Evolutionary conservation across 1,140 invertebrate species (phyloP), one percentile per base, ranked within the genome.

Genomic region (Meteorus sp.): DNA sequence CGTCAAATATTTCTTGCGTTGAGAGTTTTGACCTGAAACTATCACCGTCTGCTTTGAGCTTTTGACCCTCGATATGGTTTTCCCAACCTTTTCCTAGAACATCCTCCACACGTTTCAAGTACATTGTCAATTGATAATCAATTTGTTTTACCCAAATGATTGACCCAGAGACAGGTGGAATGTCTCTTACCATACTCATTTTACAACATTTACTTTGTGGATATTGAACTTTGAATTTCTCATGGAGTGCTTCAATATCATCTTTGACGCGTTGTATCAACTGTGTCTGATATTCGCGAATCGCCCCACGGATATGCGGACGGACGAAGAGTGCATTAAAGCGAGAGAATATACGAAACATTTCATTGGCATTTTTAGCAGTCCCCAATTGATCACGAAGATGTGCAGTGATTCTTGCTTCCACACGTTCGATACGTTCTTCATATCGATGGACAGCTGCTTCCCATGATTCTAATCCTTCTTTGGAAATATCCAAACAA

Each of bases 111-210:
- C 97, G 85, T 71, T 93, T 90, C 70, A 99, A 86, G 76, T 98
- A 99, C 60, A 95, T 94, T 19, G 93, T 95, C n/a, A 99, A 83
- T 77, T 99, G 97, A 62, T 96, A 87, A 79, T 99, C 96, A 70
- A 99, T 99, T 81, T 98, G 95, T 72, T 94, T 93, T 1, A 96
- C 95, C 97, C 97, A 99, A 64, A 99, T 95, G 62, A 99, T 99
- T 45, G 93, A 97, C 0, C 97, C 97, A 31, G 95, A 91, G 2
- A 99, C 93, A 1, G 95, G 95, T 7, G 97, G 97, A 63, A 99
- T 80, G 81, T 99, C 97, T 67, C 94, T 85, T 7, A 93, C 90
- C 63, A 89, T 86, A 52, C 94, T 96, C 82, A 98, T 92, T 35
- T 88, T 86, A 61, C 89, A 95, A 61, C 93, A 91, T 76, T 96